Conservation (phyloP, 2,888 invertebrate species). For the Dusona sp. region DNA sequence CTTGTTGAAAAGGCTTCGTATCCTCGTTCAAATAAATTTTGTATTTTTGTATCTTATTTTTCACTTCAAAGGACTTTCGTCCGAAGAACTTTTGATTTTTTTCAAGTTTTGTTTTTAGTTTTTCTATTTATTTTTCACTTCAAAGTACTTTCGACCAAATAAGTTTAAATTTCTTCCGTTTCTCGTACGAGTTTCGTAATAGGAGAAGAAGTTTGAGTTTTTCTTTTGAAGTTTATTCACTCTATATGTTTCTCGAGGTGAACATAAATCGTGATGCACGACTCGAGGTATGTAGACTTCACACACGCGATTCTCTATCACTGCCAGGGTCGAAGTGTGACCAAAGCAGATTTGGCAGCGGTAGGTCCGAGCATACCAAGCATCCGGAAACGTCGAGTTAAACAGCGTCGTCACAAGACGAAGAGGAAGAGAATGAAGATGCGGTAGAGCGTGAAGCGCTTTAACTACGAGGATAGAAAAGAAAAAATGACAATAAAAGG, state of each 20-base stretch:
- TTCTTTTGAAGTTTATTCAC: constrained; percentile 5
- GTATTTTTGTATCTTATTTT: background rate
- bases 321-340: constrained; percentile 74
- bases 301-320: constrained; percentile 64
- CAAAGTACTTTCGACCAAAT: background rate
- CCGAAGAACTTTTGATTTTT: too few species aligned
- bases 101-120: background rate
- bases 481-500: too few species aligned
- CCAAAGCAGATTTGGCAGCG: constrained; percentile 67
- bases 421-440: background rate
- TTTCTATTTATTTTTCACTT: background rate
- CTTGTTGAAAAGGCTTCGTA: too few species aligned
- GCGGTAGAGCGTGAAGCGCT: background rate
- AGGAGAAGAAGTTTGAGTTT: background rate
- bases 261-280: constrained; percentile 62
- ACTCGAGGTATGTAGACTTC: constrained; percentile 39
- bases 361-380: constrained; percentile 73
- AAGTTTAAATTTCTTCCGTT: background rate
- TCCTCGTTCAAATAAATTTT: background rate
- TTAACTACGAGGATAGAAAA: background rate
- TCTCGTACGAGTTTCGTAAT: background rate
- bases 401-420: constrained; percentile 23
- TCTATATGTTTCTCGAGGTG: constrained; percentile 28
- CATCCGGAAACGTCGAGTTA: constrained; percentile 66
- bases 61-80: background rate